phyloP scores from a whole-genome alignment of 53 echinoderm and acorn worm genomes.

The Stichopus horrens region DNA sequence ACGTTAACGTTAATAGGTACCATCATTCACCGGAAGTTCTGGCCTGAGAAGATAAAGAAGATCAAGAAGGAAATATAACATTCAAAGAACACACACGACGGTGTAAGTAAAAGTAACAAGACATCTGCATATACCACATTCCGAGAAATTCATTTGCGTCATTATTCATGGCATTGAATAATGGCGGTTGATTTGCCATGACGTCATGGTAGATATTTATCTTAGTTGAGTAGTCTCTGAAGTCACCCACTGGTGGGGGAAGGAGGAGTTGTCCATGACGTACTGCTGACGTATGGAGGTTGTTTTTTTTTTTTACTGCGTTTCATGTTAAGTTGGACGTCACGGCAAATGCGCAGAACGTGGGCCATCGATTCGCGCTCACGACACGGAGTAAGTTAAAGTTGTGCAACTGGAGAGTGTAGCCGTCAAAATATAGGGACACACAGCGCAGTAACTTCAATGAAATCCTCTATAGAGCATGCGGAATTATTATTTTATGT shows the following conservation, averaged over 20 bases:
- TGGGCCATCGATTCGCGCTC: no score
- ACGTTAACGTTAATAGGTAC: neutral
- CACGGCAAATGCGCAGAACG: no score
- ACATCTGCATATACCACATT: neutral
- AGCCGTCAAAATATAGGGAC: no score
- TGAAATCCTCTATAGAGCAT: no score
- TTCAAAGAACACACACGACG: neutral
- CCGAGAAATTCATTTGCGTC: neutral
- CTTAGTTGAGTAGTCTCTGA: neutral
- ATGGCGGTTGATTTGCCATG: neutral
- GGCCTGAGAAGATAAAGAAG: neutral
- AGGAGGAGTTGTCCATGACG: no score
- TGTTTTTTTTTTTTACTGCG: no score
- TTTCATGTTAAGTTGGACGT: no score
- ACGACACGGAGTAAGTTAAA: no score
- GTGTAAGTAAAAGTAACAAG: neutral
- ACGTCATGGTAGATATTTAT: neutral
- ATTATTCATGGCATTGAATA: neutral
- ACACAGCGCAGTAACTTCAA: no score
- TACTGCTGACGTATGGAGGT: no score
- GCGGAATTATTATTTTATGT: no score
- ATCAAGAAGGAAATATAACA: neutral
- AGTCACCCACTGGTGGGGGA: neutral
- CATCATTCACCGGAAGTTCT: conserved; percentile 20
- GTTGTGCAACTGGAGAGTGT: no score